Percentiles rank a stretch among this genome's conserved stretches.
These are phyloP conservation scores for Mactromeris polynyma DNA, from an alignment of 2,888 invertebrate species.

Conservation along the genomic window DNA sequence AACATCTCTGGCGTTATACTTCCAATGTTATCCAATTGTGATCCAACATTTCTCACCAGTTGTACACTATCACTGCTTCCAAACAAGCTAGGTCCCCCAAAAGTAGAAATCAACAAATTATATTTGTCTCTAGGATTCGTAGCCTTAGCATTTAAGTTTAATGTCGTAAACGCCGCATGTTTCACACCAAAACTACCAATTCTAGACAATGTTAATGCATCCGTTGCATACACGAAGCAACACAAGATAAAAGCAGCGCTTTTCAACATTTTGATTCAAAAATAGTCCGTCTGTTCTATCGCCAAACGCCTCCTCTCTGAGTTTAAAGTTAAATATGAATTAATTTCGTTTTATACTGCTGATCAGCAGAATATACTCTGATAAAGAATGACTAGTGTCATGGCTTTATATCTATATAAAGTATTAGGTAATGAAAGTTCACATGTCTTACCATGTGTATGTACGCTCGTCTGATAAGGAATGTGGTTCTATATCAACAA, in stretches of 20 bases:
- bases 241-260: neutral
- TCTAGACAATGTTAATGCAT: constrained; percentile 26
- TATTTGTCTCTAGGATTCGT: constrained; percentile 37
- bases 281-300: too few species aligned
- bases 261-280: neutral
- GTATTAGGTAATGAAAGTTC: too few species aligned
- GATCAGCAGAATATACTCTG: too few species aligned
- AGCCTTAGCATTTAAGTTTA: constrained; percentile 42
- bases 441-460: too few species aligned
- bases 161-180: constrained; percentile 55
- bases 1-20: constrained; percentile 60
- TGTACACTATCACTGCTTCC: constrained; percentile 63
- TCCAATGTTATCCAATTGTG: constrained; percentile 49
- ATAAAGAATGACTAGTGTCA: too few species aligned
- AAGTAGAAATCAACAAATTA: constrained; percentile 69
- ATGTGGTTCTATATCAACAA: too few species aligned
- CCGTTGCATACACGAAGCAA: neutral
- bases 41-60: constrained; percentile 64
- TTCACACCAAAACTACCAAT: constrained; percentile 52
- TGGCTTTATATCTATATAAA: too few species aligned
- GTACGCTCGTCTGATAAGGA: too few species aligned
- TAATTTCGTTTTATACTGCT: too few species aligned
- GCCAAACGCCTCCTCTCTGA: too few species aligned
- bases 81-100: constrained; percentile 65
- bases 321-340: too few species aligned